Evolutionary conservation across 2,113 vertebrate species (phyloP), one percentile per base, ranked within the genome.

Genomic region (Calonectris borealis): DNA sequence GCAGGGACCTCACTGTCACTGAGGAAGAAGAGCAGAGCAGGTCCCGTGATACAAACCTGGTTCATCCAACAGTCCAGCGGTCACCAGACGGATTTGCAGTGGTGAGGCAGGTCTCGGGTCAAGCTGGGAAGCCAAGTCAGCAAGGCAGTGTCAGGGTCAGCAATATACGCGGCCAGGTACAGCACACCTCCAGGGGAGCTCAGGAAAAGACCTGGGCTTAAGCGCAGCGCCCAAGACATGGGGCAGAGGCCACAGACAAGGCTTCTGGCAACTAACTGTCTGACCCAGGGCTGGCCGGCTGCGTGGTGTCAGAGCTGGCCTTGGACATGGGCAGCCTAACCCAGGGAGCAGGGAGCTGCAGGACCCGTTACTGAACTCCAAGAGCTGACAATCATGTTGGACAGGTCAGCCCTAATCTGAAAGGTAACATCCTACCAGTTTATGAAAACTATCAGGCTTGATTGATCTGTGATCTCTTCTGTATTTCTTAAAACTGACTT

Each of bases 31-130:
- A 68, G 42, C 49, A 62, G 36, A 83, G 29, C 49, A 58, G 55
- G 29, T 51, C 55, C 52, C 0, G 0, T 16, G 34, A 32, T 8
- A 29, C 0, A n/a, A 49, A 42, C 36, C 7, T 32, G 34, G 18
- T 34, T 62, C 65, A 44, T 5, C 31, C 71, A 22, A 10, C 31
- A 49, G 65, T 7, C 18, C 57, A 21, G 64, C 3, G 13, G 7
- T n/a, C 66, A 32, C 79, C 60, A 44, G 32, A 12, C 27, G 13
- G 4, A 25, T 6, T 0, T 1, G 18, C 19, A 18, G 51, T 9
- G 19, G 31, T 17, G 7, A 26, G 32, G 48, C 9, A 17, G 11
- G 22, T 15, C 38, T 29, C 8, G 2, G 38, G 46, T 27, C 46
- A 42, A 48, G 73, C 7, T 46, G 6, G 11, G 29, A 70, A 55